phyloP scores from a whole-genome alignment of 2,113 vertebrate genomes.

The Datnioides undecimradiatus region DNA sequence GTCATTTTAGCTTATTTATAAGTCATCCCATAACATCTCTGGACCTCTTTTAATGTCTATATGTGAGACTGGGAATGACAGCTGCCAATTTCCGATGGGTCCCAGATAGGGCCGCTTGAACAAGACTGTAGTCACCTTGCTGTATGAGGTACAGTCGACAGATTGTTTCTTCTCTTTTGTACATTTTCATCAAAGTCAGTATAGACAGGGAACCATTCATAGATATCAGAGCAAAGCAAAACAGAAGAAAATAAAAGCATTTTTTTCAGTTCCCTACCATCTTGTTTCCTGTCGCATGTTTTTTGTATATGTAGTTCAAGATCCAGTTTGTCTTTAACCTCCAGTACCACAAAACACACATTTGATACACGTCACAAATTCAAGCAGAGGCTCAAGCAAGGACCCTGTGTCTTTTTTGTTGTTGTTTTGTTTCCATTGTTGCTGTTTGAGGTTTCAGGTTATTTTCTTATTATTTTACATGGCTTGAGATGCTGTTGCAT shows the following conservation, averaged over 20 bases:
- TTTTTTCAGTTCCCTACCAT: neutral
- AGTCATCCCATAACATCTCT: slow-evolving; percentile 31
- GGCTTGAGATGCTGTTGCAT: slow-evolving; percentile 21
- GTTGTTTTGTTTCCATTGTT: slow-evolving; percentile 20
- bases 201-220: slow-evolving; percentile 41
- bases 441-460: slow-evolving; percentile 60
- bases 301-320: slow-evolving; percentile 51
- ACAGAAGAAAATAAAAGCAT: neutral
- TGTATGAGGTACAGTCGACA: slow-evolving; percentile 48
- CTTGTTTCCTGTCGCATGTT: slow-evolving; percentile 31
- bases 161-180: slow-evolving; percentile 27
- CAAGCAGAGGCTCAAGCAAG: slow-evolving; percentile 54
- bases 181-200: slow-evolving; percentile 30
- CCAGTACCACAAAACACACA: slow-evolving; percentile 66
- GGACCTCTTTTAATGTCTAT: slow-evolving; percentile 48
- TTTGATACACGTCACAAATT: slow-evolving; percentile 44
- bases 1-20: slow-evolving; percentile 60
- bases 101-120: slow-evolving; percentile 17
- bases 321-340: slow-evolving; percentile 54
- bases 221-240: slow-evolving; percentile 40
- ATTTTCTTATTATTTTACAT: slow-evolving; percentile 49
- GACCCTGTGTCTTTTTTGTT: slow-evolving; percentile 57
- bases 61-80: slow-evolving; percentile 59
- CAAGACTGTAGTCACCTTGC: slow-evolving; percentile 44
- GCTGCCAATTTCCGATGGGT: slow-evolving; percentile 71